These are phyloP conservation scores for Eupithecia dodoneata DNA, from an alignment of 2,888 invertebrate genomes.

Conservation along the genomic window DNA sequence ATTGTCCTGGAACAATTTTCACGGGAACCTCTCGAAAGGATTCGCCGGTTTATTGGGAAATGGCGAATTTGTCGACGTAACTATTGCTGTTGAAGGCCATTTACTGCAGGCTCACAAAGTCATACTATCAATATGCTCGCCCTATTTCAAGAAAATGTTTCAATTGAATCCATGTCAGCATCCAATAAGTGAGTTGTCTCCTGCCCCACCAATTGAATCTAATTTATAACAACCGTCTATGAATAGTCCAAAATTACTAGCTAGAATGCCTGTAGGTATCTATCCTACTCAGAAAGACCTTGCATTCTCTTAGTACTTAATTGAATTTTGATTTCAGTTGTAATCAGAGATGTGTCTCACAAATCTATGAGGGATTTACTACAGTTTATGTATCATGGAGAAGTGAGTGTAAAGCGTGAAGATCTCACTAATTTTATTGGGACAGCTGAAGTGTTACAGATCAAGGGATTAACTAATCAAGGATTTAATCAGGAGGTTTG, in stretches of 20 bases:
- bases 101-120: conserved; percentile 88
- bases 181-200: conserved; percentile 81
- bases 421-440: conserved; percentile 89
- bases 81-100: conserved; percentile 86
- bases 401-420: conserved; percentile 89
- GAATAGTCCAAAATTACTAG: background rate
- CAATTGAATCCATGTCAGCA: conserved; percentile 87
- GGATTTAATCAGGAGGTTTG: conserved; percentile 58
- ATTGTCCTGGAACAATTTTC: conserved; percentile 90
- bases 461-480: conserved; percentile 88
- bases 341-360: conserved; percentile 88
- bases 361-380: conserved; percentile 89
- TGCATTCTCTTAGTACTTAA: too few species aligned
- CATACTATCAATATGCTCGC: conserved; percentile 88
- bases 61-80: conserved; percentile 85
- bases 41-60: conserved; percentile 85
- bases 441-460: conserved; percentile 89
- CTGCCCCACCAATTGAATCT: conserved; percentile 17
- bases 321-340: conserved; percentile 78
- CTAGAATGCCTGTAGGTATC: background rate
- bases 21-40: conserved; percentile 87
- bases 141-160: conserved; percentile 88
- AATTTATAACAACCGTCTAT: conserved; percentile 12
- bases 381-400: conserved; percentile 91
- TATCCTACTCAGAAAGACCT: background rate